Evolutionary conservation across 2,797 vertebrate species (phyloP), one percentile per base, ranked within the genome.

Genomic region (Diplodus sargus): DNA sequence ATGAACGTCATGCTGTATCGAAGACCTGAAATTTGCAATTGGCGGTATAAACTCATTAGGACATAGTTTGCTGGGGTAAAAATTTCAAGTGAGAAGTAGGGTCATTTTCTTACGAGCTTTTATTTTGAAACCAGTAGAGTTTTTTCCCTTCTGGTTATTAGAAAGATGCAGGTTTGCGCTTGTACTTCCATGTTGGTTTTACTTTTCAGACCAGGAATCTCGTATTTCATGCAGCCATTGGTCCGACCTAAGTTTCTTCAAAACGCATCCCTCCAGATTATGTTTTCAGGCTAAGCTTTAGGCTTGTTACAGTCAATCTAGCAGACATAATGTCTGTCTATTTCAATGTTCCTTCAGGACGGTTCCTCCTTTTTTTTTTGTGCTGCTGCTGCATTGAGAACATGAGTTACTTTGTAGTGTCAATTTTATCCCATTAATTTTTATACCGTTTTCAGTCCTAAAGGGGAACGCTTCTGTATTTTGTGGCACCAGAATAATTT

Each of bases 241-340:
- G 7, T 58, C 52, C 3, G 2, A 39, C 14, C 25, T 6, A 9
- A 20, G 12, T 59, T 59, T 68, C 9, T 34, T n/a, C 17, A 6
- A 51, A 49, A 74, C 4, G 0, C 11, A 34, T 67, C 42, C 15
- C n/a, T 45, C 8, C 6, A 18, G 10, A 28, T 10, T 17, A 22
- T 34, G 34, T 34, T 34, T 34, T 34, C 30, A 3, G 11, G 18
- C 11, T 39, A 14, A 15, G 43, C 56, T 69, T 49, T 17, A 73
- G 7, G 34, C 25, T 64, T 23, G 57, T 39, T 60, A 51, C 28
- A 47, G 22, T 59, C 56, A 70, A 49, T 70, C 57, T 13, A 12
- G 34, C 8, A 34, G 14, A 48, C 53, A 54, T 22, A 73, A 60
- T 13, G 9, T 18, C n/a, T 20, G 14, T 73, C 28, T 47, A 56